Evolutionary conservation across 2,113 vertebrate species (phyloP), one percentile per base, ranked within the genome.

Genomic region (Podarcis muralis): DNA sequence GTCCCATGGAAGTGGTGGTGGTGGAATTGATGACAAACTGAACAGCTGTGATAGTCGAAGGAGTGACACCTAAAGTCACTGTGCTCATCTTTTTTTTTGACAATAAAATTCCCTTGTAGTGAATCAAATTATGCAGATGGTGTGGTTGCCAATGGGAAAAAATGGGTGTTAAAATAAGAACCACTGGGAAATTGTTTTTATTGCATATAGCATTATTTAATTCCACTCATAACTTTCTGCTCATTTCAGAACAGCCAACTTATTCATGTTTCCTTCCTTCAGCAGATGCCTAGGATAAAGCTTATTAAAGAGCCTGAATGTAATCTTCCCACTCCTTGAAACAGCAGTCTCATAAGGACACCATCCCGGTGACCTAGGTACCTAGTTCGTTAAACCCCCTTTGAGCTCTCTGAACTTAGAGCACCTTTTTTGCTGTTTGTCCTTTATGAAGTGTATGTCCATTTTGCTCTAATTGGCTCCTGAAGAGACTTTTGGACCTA

Each of bases 1-100:
- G 62, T 87, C 86, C 20, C 0, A 0, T n/a, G 76, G 27, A 62
- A 8, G 25, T 40, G 62, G 57, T 87, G 87, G 43, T 43, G 35
- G 7, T 72, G 69, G 69, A 72, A 8, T 15, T 11, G 40, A 7
- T 59, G 88, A 66, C 18, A 35, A 85, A 90, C 76, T 37, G 71
- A 87, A n/a, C 23, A 89, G 53, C 37, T 15, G 37, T 43, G 37
- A 82, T 35, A 81, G 72, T 37, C 88, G 57, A n/a, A 91, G 35
- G n/a, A 23, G 37, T 22, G 53, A 57, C 11, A 0, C 3, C 62
- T 32, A n/a, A 79, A 12, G 9, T 22, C 57, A 3, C 76, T 82
- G 6, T 30, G n/a, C 35, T 5, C 23, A 57, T 59, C 22, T 18
- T 25, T n/a, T 25, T n/a, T 71, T 40, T 84, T 53, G 13, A 32